phyloP scores from a whole-genome alignment of 2,113 vertebrate genomes.

The Dinomys branickii region DNA sequence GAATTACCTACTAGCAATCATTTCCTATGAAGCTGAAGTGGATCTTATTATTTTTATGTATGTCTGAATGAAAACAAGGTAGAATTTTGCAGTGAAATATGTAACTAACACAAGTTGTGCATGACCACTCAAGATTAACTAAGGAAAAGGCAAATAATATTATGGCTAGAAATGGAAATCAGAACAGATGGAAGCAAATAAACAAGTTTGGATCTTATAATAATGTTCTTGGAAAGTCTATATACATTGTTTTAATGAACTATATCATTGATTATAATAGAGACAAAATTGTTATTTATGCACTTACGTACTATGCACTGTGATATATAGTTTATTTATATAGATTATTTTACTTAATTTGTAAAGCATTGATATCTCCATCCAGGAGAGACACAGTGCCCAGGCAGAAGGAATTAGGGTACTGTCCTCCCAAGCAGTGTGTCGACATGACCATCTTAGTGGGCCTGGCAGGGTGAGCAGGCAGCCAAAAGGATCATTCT shows the following conservation, averaged over 20 bases:
- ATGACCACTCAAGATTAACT: neutral
- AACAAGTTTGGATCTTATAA: neutral
- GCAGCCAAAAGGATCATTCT: neutral
- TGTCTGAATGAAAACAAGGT: neutral
- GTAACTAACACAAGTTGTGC: neutral
- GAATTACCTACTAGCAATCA: neutral
- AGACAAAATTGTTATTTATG: neutral
- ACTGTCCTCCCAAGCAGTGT: fast-evolving
- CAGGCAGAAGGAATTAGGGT: neutral
- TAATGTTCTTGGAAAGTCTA: neutral
- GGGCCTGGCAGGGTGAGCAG: neutral
- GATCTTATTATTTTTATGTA: neutral
- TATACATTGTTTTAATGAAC: neutral
- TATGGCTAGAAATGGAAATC: neutral
- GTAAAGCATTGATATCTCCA: neutral
- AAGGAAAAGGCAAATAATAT: neutral
- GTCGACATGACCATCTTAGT: neutral
- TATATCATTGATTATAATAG: neutral
- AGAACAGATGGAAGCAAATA: neutral
- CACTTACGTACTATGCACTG: neutral
- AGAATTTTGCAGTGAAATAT: neutral
- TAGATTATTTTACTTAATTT: neutral
- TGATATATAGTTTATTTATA: neutral
- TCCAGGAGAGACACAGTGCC: neutral
- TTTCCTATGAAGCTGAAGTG: neutral